A percentile compares a stretch with the other conserved stretches of the same genome.
Conservation (phyloP, 1,140 invertebrate genomes). For the Formica exsecta region DNA sequence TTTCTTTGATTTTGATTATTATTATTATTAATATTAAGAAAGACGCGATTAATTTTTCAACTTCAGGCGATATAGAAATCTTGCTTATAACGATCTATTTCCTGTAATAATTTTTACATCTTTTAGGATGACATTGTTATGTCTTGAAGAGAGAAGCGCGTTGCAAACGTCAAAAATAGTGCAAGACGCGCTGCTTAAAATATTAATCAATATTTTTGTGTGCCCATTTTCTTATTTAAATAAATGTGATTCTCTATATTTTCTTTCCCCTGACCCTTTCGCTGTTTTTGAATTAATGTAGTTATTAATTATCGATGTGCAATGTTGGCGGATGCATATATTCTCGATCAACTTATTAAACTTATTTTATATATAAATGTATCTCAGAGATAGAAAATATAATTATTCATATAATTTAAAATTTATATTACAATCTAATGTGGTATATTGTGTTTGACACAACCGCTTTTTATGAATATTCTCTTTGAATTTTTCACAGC, state of each 20-base stretch:
- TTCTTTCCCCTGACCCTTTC: constrained; percentile 57
- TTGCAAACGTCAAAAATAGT: background rate
- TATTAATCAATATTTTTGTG: constrained; percentile 4
- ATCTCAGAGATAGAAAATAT: constrained; percentile 10
- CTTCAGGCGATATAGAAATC: no score
- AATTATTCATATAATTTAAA: constrained; percentile 16
- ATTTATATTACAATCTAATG: constrained; percentile 13
- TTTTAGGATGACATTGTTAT: background rate
- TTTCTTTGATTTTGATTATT: background rate
- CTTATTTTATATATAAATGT: constrained; percentile 21
- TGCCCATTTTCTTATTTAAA: background rate
- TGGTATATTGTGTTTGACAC: background rate
- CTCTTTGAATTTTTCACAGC: background rate
- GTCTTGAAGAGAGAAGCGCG: background rate
- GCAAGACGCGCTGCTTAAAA: background rate
- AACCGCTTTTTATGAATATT: background rate
- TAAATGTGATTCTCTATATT: constrained; percentile 13
- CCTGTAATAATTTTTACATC: background rate
- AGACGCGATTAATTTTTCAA: no score
- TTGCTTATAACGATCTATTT: background rate
- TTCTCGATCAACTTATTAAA: constrained; percentile 10
- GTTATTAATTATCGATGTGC: constrained; percentile 80
- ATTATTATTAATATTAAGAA: no score
- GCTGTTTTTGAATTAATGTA: constrained; percentile 80
- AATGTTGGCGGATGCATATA: constrained; percentile 68